Percentiles rank a stretch among this genome's conserved stretches.
phyloP scores from a whole-genome alignment of 2,888 invertebrate genomes.

The Oxyscelio sp. region DNA sequence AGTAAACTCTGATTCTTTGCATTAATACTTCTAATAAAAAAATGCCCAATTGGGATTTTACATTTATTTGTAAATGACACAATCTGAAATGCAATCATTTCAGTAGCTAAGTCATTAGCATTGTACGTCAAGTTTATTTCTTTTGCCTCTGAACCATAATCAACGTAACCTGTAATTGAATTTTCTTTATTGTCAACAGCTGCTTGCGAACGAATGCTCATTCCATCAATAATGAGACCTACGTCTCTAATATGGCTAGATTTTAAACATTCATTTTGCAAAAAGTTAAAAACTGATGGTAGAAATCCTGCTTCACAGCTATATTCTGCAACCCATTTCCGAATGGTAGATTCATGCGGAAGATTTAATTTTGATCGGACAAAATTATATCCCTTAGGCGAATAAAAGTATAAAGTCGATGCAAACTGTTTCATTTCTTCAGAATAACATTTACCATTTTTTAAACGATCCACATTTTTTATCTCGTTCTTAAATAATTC shows the following conservation, averaged over 20 bases:
- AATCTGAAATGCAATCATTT: constrained; percentile 41
- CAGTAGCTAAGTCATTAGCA: constrained; percentile 25
- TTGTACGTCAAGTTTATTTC: not conserved
- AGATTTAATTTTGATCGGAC: constrained; percentile 32
- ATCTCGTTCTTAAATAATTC: constrained; percentile 3
- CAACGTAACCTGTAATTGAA: constrained; percentile 10
- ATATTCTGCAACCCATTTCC: constrained; percentile 40
- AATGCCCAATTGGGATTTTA: constrained; percentile 50
- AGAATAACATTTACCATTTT: constrained; percentile 13
- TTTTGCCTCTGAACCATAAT: constrained; percentile 29
- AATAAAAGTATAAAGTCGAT: constrained; percentile 52
- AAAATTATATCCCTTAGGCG: constrained; percentile 31
- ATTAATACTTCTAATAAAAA: constrained; percentile 13
- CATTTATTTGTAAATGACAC: constrained; percentile 35
- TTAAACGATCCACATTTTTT: not conserved
- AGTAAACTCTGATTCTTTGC: constrained; percentile 23
- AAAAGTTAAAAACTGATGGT: constrained; percentile 28
- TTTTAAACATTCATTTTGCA: constrained; percentile 21
- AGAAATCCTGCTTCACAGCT: constrained; percentile 39
- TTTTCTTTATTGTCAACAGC: constrained; percentile 32
- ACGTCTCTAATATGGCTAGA: constrained; percentile 23
- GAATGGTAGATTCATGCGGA: constrained; percentile 13
- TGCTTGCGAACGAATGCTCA: constrained; percentile 28
- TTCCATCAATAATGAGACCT: constrained; percentile 38
- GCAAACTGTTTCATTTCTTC: constrained; percentile 53